Evolutionary conservation across 2,113 vertebrate species (phyloP).

Genomic region (Dendropsophus ebraccatus): DNA sequence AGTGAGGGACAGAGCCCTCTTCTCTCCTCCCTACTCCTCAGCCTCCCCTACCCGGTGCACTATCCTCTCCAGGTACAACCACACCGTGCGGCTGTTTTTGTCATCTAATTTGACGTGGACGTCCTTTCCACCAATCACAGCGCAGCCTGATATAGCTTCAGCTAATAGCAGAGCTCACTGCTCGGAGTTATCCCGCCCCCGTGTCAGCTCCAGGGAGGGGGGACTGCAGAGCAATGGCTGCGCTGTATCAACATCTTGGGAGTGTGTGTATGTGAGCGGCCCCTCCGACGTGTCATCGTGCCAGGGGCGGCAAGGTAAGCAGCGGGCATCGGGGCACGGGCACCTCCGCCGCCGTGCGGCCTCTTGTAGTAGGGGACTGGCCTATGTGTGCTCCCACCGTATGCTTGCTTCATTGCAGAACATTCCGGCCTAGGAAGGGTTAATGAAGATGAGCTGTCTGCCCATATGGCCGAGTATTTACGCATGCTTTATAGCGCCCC

Average conservation of each 20-base stretch:
- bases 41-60: background rate
- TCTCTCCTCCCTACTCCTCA: background rate
- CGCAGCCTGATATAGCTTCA: background rate
- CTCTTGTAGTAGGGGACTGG: too few species aligned
- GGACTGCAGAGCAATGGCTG: slow-evolving; percentile 15
- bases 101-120: slow-evolving; percentile 33
- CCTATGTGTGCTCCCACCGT: too few species aligned
- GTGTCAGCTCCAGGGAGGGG: background rate
- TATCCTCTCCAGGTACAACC: background rate
- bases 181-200: background rate
- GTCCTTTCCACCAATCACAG: background rate
- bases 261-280: background rate
- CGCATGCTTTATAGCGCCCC: background rate
- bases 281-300: slow-evolving; percentile 7
- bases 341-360: too few species aligned
- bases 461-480: background rate
- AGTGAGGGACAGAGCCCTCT: too few species aligned
- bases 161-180: slow-evolving; percentile 7
- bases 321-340: background rate
- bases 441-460: background rate
- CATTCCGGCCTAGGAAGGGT: background rate
- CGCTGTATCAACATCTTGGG: slow-evolving; percentile 14
- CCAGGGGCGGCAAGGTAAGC: slow-evolving; percentile 30
- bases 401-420: too few species aligned
- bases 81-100: background rate